Evolutionary conservation across 2,888 invertebrate species (phyloP), one percentile per base, ranked within the genome.

Genomic region (Aphodius sticticus): DNA sequence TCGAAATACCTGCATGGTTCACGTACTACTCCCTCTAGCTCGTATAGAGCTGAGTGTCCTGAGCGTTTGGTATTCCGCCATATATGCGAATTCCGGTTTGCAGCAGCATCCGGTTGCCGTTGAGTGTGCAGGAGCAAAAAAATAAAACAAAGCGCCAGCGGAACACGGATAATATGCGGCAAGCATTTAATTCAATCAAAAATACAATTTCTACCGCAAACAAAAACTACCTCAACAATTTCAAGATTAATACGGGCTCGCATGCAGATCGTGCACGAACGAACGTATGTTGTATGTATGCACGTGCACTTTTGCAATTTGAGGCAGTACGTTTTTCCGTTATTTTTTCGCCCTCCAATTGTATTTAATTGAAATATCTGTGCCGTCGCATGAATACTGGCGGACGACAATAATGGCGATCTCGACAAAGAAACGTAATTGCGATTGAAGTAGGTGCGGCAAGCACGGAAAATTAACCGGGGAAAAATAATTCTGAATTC

Each of bases 121-220:
- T 35, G 75, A 75, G 53, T 12, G 38, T 70, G 69, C 16, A 78
- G 75, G 35, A 16, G 37, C 1, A 70, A 77, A 80, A 77, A 77
- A 16, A 36, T 14, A 35, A 15, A 79, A 77, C 71, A 77, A 76
- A 76, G 72, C 72, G 71, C 74, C 76, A 76, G 53, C 69, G 69
- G 77, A 74, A n/a, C 77, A 75, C 36, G 74, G 74, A 77, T 81
- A 81, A 79, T 79, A 77, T 69, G 77, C 71, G 69, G 74, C 75
- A 74, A 70, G 79, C 74, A 70, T 75, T 81, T 81, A 81, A 81
- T 79, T 79, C 81, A 77, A 81, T 81, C 79, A 77, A 76, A 80
- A 80, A 78, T 69, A 78, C 80, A 78, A 80, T 80, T 79, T 79
- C 79, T 79, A 76, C 14, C 78, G 15, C 71, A 76, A 80, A 79